These are phyloP conservation scores for Orthosia incerta DNA, from an alignment of 2,888 invertebrate species.

Conservation along the genomic window DNA sequence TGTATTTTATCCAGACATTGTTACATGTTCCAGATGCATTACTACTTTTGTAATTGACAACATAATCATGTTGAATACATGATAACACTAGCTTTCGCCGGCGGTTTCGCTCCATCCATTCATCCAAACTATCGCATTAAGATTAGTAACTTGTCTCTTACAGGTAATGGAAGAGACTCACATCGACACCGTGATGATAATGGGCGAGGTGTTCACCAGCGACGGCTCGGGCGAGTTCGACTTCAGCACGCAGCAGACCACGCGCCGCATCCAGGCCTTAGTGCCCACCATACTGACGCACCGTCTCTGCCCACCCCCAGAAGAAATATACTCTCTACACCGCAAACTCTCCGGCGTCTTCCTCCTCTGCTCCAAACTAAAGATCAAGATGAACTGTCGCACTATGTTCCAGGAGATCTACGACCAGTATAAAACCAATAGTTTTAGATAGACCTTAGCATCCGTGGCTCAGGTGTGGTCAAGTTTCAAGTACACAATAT, in stretches of 20 bases:
- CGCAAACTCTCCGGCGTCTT: conserved; percentile 99
- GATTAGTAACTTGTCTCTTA: neutral
- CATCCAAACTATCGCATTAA: neutral
- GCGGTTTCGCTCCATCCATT: too few relatives aligned
- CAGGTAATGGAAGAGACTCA: conserved; percentile 98
- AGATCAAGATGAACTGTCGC: conserved; percentile 95
- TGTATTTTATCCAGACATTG: too few relatives aligned
- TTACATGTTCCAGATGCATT: too few relatives aligned
- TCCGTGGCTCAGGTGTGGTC: conserved; percentile 52
- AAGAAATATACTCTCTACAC: conserved; percentile 99
- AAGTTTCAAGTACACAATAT: conserved; percentile 36
- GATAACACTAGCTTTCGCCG: too few relatives aligned
- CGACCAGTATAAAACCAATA: conserved; percentile 90
- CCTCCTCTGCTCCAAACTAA: conserved; percentile 96
- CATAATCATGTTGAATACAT: neutral
- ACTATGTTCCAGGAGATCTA: conserved; percentile 96
- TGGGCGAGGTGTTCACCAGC: conserved; percentile 97
- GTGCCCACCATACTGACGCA: conserved; percentile 98
- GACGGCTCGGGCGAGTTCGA: conserved; percentile 94
- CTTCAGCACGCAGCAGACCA: conserved; percentile 96
- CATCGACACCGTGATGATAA: conserved; percentile 98
- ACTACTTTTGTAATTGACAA: neutral
- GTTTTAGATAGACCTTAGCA: conserved; percentile 46
- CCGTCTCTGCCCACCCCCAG: conserved; percentile 98
- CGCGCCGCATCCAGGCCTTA: conserved; percentile 95